phyloP scores from a whole-genome alignment of 2,113 vertebrate genomes.

The Chaetops frenatus region DNA sequence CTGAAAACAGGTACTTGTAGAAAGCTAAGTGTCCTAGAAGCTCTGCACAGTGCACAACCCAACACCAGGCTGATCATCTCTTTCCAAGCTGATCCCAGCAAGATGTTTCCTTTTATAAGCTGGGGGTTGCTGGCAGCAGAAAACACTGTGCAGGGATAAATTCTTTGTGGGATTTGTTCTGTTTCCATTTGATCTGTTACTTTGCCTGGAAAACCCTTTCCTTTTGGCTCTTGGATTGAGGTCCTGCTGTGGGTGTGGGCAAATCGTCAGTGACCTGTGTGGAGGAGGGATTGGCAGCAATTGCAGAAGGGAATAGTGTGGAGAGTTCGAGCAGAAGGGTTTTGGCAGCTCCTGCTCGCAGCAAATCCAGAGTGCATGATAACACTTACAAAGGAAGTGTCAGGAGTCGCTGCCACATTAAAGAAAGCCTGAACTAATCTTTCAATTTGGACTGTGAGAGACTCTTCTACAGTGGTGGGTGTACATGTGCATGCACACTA shows the following conservation, averaged over 20 bases:
- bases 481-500: accelerated
- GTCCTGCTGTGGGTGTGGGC: neutral
- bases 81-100: neutral
- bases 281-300: neutral
- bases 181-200: neutral
- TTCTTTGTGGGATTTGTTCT: neutral
- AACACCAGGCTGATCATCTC: neutral
- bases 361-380: neutral
- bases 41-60: neutral
- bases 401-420: neutral
- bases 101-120: neutral
- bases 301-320: neutral
- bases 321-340: neutral
- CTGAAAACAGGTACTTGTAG: neutral
- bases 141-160: neutral
- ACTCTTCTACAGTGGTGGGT: neutral
- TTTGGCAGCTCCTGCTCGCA: neutral
- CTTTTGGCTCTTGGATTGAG: neutral
- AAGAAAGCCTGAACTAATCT: slow-evolving; percentile 21
- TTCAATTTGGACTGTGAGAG: neutral
- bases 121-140: neutral
- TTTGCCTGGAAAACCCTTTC: neutral
- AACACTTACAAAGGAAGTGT: neutral
- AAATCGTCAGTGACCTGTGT: neutral
- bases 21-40: neutral